Conservation (phyloP, 2,797 vertebrate species). For the Darevskia mixta region DNA sequence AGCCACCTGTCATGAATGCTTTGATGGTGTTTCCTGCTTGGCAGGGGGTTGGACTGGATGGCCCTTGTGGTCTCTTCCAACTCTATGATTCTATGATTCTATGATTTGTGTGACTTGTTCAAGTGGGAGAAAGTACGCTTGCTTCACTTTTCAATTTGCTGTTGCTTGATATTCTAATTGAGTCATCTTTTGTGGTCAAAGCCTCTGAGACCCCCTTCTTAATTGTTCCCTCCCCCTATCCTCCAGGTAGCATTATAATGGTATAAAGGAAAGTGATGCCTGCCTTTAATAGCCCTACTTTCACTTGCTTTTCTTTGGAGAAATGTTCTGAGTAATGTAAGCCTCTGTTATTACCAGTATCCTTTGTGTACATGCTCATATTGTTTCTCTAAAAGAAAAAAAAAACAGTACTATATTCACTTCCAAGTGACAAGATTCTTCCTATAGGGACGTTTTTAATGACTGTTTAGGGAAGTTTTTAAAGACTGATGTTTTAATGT, state of each 20-base stretch:
- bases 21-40: too few relatives aligned
- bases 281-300: slow-evolving; percentile 25
- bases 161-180: slow-evolving; percentile 50
- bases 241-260: slow-evolving; percentile 22
- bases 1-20: too few relatives aligned
- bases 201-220: slow-evolving; percentile 25
- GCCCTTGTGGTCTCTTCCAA: too few relatives aligned
- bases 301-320: slow-evolving; percentile 30
- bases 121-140: slow-evolving; percentile 23
- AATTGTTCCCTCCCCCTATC: slow-evolving; percentile 38
- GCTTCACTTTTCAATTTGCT: slow-evolving; percentile 24
- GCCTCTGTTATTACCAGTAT: background rate
- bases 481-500: too few relatives aligned
- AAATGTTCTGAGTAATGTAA: slow-evolving; percentile 21
- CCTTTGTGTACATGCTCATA: background rate
- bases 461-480: too few relatives aligned
- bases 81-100: too few relatives aligned
- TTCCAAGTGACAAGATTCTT: slow-evolving; percentile 23
- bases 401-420: too few relatives aligned
- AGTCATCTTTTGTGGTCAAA: background rate
- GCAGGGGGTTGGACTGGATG: too few relatives aligned
- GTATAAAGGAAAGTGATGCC: slow-evolving; percentile 27
- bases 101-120: slow-evolving; percentile 30
- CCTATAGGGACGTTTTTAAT: background rate
- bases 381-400: background rate